phyloP scores from a whole-genome alignment of 2,797 vertebrate genomes.

The Sebastes trivittatus region DNA sequence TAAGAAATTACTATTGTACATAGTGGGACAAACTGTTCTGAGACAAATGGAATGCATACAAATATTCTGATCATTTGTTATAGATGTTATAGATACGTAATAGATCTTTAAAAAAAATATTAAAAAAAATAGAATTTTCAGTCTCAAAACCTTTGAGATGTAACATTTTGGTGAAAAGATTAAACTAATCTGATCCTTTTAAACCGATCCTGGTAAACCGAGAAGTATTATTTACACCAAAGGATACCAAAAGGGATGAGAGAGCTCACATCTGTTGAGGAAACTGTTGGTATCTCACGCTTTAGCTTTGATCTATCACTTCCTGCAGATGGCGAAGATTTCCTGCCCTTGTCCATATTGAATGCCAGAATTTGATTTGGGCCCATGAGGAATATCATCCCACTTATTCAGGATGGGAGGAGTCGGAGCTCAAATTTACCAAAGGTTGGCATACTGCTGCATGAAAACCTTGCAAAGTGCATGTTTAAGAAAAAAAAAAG shows the following conservation, averaged over 20 bases:
- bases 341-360: neutral
- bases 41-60: neutral
- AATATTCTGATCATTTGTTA: neutral
- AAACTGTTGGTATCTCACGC: neutral
- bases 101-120: too few species aligned
- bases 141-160: neutral
- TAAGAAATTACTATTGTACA: neutral
- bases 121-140: neutral
- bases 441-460: neutral
- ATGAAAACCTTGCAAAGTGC: conserved; percentile 1
- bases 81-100: too few species aligned
- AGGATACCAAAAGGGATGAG: neutral
- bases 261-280: neutral
- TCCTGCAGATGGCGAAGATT: neutral
- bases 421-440: neutral
- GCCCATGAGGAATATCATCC: neutral
- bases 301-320: neutral
- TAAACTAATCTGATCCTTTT: neutral
- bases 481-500: conserved; percentile 3
- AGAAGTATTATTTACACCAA: neutral
- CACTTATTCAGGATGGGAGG: neutral
- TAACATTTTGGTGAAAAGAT: neutral
- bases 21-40: neutral
- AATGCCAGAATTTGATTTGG: neutral
- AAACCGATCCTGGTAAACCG: neutral